phyloP scores from a whole-genome alignment of 2,797 vertebrate genomes.

The Fistularia tabacaria region DNA sequence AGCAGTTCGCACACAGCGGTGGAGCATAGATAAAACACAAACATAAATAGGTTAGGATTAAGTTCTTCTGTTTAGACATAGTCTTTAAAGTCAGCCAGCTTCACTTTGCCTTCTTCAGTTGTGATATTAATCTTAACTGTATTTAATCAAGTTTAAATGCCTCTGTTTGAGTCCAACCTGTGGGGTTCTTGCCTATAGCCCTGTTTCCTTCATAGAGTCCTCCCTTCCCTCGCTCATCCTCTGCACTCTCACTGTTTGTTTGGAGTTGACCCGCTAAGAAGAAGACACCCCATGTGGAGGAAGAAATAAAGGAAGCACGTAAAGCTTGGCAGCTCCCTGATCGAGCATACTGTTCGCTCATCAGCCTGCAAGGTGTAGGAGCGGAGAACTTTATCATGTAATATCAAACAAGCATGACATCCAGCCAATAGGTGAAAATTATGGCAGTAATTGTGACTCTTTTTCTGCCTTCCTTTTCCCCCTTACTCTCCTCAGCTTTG shows the following conservation, averaged over 20 bases:
- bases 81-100: too few species aligned
- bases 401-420: constrained; percentile 15
- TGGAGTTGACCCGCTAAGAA: constrained; percentile 16
- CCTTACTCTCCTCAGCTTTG: not conserved
- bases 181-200: not conserved
- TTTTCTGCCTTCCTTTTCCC: not conserved
- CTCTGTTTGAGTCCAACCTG: too few species aligned
- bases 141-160: too few species aligned
- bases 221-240: not conserved
- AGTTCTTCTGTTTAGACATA: too few species aligned
- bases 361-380: constrained; percentile 13
- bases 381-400: constrained; percentile 7
- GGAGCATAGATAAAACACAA: too few species aligned
- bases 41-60: too few species aligned
- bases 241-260: constrained; percentile 26
- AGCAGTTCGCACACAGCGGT: too few species aligned
- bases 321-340: constrained; percentile 35
- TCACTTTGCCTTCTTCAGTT: too few species aligned
- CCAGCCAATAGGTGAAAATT: constrained; percentile 28
- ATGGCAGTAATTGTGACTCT: constrained; percentile 15
- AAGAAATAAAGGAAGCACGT: constrained; percentile 1
- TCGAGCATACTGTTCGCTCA: constrained; percentile 27
- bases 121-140: too few species aligned
- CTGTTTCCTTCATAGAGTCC: not conserved
- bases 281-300: constrained; percentile 42